Base-by-base conservation (phyloP, 2,888 invertebrate genomes). In the Tetropium fuscum region DNA sequence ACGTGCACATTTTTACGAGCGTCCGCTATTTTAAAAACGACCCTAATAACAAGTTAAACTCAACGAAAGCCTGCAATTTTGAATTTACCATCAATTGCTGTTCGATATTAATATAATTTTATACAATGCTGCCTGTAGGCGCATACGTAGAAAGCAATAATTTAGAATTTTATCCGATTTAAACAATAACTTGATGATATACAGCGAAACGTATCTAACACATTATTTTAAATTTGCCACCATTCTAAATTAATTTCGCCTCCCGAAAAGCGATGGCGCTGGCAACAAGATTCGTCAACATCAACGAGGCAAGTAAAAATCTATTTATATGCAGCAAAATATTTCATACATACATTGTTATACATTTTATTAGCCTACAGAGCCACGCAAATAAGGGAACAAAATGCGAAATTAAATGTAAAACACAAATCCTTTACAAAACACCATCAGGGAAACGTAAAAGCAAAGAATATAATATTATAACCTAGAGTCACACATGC, bases 101-200 rank as follows among this genome's bases (percentile, higher is more conserved):
- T 70, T 78, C 73, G 71, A 73, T 80, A 81, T 82, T 80, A 81
- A 81, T 81, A 78, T 81, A 81, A 82, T 81, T 80, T 80, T 74
- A 71, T 73, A 73, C 74, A 74, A 75, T 69, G 73, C 73, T 67
- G 78, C 79, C 78, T 66, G 65, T 62, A 71, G 77, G 71, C 69
- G 49, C 49, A 60, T 63, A 60, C 57, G 53, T 64, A 64, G 70
- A 58, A 72, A 70, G 70, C 70, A 72, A 70, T 73, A 71, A 73
- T 73, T 74, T 73, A 59, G 58, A 66, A 70, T 71, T 69, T 69
- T 69, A 61, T 57, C 66, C 60, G 66, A 71, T 72, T 73, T 68
- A 60, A 70, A 70, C 68, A 67, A 68, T 70, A 70, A 64, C 49
- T 58, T 40, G 38, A 22, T 34, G 13, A 19, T 11, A 13, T 19